Evolutionary conservation across 2,797 vertebrate genomes (phyloP), one percentile per base, ranked within the genome.

Genomic region (Oryzias sinensis): DNA sequence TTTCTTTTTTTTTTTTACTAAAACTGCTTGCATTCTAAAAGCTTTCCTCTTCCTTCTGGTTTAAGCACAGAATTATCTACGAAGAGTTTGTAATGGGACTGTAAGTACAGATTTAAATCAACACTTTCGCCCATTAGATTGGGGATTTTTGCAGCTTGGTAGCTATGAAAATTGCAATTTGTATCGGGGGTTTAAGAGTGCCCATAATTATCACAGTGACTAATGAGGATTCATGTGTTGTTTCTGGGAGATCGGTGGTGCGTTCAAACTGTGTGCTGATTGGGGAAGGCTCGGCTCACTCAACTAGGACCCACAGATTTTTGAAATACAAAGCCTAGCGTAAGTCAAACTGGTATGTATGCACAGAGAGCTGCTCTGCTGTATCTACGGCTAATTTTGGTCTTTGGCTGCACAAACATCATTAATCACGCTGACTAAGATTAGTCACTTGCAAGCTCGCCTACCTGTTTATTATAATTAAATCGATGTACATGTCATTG

Each of bases 341-440:
- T 45, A 70, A 74, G 70, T 62, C 29, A 68, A 66, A 80, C 73
- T 62, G 33, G 42, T 49, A 70, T 57, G 57, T 63, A 51, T 40
- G 61, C 65, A 74, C 42, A 53, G 15, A 46, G 55, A 74, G 62
- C 41, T 55, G 51, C 60, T 79, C 75, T 79, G 67, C 72, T 78
- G 68, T 68, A 73, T 79, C 77, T 76, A 56, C 64, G 56, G 80
- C 73, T 87, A 90, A 89, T 90, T 88, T 85, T 82, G 83, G 67
- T 68, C 70, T 67, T 62, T 62, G 57, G 77, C 67, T 84, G 70
- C 72, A 84, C 83, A 89, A 91, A 91, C 87, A 90, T 79, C 89
- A 92, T 92, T 91, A 86, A 91, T 92, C 91, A 92, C 79, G 72
- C 59, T 88, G 89, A 91, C 87, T 86, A 87, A 88, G 86, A 92